Evolutionary conservation across 2,113 vertebrate genomes (phyloP).

Genomic region (Entomyzon cyanotis): DNA sequence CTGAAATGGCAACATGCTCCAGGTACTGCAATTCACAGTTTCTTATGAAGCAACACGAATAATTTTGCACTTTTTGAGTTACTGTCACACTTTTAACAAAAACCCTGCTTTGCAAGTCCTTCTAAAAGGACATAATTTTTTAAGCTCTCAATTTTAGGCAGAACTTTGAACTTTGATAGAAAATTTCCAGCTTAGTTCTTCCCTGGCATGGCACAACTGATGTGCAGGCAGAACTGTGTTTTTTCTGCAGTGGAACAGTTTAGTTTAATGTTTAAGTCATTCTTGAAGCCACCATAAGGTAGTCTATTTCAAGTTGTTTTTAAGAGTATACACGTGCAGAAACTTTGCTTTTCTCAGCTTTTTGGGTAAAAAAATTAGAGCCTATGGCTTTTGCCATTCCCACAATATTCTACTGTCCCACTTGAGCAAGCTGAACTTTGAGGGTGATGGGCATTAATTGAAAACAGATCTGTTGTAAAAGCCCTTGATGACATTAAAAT

Average conservation of each 20-base stretch:
- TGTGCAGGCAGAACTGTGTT: rapidly evolving
- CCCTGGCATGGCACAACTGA: neutral
- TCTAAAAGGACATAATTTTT: neutral
- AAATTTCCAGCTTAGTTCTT: neutral
- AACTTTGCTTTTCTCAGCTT: neutral
- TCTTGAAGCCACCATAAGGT: neutral
- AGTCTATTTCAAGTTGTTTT: neutral
- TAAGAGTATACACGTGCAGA: neutral
- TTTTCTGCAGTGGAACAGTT: neutral
- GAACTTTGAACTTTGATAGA: neutral
- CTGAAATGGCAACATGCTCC: neutral
- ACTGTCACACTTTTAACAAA: neutral
- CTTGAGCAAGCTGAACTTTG: neutral
- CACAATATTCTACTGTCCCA: neutral
- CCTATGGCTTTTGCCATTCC: neutral
- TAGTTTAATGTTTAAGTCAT: neutral
- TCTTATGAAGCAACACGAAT: neutral
- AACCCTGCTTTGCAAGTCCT: neutral
- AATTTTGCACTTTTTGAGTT: neutral
- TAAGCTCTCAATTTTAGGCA: neutral
- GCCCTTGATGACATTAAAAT: neutral
- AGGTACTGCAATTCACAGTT: neutral
- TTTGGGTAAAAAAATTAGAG: neutral
- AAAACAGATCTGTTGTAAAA: neutral
- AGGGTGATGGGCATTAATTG: neutral